Base-by-base conservation (phyloP, 2,888 invertebrate species). In the Xestia ashworthii region DNA sequence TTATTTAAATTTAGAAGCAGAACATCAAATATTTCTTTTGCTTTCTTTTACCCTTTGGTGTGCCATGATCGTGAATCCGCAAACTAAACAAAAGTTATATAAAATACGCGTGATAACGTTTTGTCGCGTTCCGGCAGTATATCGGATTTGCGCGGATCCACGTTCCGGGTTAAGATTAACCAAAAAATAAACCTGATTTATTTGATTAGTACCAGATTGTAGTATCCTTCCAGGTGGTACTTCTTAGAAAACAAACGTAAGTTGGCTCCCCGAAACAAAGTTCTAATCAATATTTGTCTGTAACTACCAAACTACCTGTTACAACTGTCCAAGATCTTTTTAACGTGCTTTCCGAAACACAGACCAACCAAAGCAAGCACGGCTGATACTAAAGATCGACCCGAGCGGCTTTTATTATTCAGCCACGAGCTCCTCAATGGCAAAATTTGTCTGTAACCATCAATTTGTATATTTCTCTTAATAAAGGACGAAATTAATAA, bases 401-500 rank as follows among this genome's bases (percentile, higher is more conserved):
- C 32, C 32, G 32, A 32, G 32, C 32, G 32, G 32, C 32, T 32
- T 32, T 32, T 2, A 32, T 32, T 32, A 32, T 32, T 32, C 3
- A 32, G 32, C 32, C 32, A 32, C 32, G 32, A 32, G 32, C 32
- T 32, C 32, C 32, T 32, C 32, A 32, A 32, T 32, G 32, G 32
- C 32, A 32, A 32, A 32, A 44, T 44, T 44, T 44, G 44, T 44
- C 50, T 19, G 50, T 8, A 32, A n/a, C 16, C 32, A 58, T 48
- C n/a, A 19, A 32, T 25, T n/a, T 38, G 6, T 32, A 38, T 6
- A 55, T 55, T 16, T 11, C 1, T n/a, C 44, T 32, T 46, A 19
- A 11, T 64, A 22, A 1, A 71, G 16, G 46, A 25, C 22, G 25
- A 67, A 67, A 5, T 76, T 14, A 65, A 76, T 77, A 53, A 53